A percentile compares a stretch with the other conserved stretches of the same genome.
Evolutionary conservation across 1,140 invertebrate species (phyloP).

Genomic region (Nymphalis io): DNA sequence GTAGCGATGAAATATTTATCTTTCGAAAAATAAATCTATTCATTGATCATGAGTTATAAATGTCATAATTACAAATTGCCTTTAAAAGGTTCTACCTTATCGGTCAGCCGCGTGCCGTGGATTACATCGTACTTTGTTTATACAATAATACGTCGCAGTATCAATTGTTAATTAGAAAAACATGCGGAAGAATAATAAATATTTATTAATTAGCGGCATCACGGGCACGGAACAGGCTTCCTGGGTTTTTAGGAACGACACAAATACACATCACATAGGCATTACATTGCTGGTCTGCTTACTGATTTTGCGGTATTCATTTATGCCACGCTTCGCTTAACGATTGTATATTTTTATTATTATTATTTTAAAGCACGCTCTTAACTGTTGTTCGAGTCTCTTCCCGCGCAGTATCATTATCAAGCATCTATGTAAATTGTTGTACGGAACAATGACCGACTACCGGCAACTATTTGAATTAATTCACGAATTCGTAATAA

Average conservation of each 20-base stretch:
- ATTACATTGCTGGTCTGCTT: slow-evolving; percentile 57
- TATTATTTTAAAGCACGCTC: background rate
- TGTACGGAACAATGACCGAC: slow-evolving; percentile 8
- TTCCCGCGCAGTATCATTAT: background rate
- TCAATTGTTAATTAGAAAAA: slow-evolving; percentile 37
- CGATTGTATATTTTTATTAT: slow-evolving; percentile 53
- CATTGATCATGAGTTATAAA: slow-evolving; percentile 24
- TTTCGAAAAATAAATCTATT: background rate
- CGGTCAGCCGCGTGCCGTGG: slow-evolving; percentile 50
- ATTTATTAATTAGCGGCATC: slow-evolving; percentile 69
- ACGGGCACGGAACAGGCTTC: slow-evolving; percentile 50
- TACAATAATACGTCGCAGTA: slow-evolving; percentile 26
- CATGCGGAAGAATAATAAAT: slow-evolving; percentile 61
- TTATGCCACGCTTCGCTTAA: slow-evolving; percentile 46
- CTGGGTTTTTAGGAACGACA: slow-evolving; percentile 61
- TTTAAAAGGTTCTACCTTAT: slow-evolving; percentile 53
- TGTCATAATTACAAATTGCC: slow-evolving; percentile 47
- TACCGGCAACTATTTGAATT: slow-evolving; percentile 26
- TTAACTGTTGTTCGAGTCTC: background rate
- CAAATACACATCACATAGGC: slow-evolving; percentile 9
- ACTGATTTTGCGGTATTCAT: slow-evolving; percentile 34
- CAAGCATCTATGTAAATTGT: slow-evolving; percentile 14
- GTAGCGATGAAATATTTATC: background rate
- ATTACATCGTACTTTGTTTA: slow-evolving; percentile 30
- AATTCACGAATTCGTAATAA: slow-evolving; percentile 32